Base-by-base conservation (phyloP, 2,888 invertebrate genomes). In the Diabrotica balteata region DNA sequence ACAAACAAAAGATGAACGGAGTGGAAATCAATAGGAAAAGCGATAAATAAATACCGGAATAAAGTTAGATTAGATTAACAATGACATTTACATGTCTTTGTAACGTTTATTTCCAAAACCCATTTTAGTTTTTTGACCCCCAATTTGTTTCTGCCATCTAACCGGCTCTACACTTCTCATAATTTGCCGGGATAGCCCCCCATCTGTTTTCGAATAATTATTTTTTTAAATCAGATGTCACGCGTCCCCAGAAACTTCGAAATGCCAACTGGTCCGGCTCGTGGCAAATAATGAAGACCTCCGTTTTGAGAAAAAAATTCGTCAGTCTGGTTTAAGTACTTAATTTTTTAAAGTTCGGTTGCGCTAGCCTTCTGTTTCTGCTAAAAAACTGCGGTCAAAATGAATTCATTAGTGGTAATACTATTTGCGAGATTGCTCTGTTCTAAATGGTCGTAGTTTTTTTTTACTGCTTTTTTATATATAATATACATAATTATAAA, bases 281-380 rank as follows among this genome's bases (percentile, higher is more conserved):
- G 55, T 55, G 45, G 11, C 43, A 55, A 44, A 55, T 55, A 32
- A 32, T 32, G 32, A 11, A 53, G 53, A 42, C 53, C 42, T 53
- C n/a, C 44, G 44, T 43, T 47, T 47, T 9, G 44, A 10, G n/a
- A 55, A 55, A 55, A 43, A 53, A 53, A 32, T 32, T 4, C 44
- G 7, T 8, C 8, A 11, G 43, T 45, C 44, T 44, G 11, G 10
- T 55, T 55, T 55, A 55, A 55, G 43, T 43, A 55, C 55, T 55
- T 55, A 55, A 55, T 55, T 55, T 43, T 3, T 43, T 55, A 11
- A 32, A 32, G 53, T 7, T 8, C 44, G 45, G 11, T 44, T 55
- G 55, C 63, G 63, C 63, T 50, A 50, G 17, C 63, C 63, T 63
- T 63, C 63, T 63, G 63, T 63, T 63, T 43, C 42, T 55, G 49